Base-by-base conservation (phyloP, 2,113 vertebrate species). In the Silurus glanis region DNA sequence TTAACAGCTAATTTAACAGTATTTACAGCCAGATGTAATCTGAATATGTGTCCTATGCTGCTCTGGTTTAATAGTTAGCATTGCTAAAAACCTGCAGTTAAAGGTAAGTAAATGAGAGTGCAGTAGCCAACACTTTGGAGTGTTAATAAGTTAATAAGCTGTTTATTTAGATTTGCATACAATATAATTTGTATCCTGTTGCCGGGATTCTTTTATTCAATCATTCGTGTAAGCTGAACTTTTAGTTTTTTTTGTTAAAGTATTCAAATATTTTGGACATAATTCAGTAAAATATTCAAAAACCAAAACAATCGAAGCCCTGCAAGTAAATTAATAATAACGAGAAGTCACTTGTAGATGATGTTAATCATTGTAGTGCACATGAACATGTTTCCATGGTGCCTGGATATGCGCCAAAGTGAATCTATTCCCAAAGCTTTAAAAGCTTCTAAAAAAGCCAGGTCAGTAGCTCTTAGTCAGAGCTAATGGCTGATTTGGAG, bases 401-500 rank as follows among this genome's bases (percentile, higher is more conserved):
- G 37, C 14, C 28, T 85, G 76, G 61, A 69, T 17, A 25, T 69
- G 14, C 45, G 17, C 49, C n/a, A 79, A 79, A 85, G 62, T 45
- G 19, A 69, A 56, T 8, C 23, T 66, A 23, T n/a, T 79, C 55
- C 2, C 66, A 76, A 58, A 71, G 64, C 76, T 86, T 81, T 81
- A 28, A 86, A 86, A 81, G 84, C 66, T 23, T 62, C 67, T 74
- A n/a, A 80, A 80, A 80, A 37, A 62, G 37, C 17, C 23, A 53
- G 80, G 85, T 74, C 66, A 74, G 79, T 53, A 59, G 17, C 79
- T 72, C 61, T 82, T 69, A 86, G 53, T 81, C 53, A 59, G 79
- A 61, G 53, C 23, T 86, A 81, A 86, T 86, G 56, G 67, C 16
- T 58, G 79, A 74, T 86, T 82, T 82, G 85, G 56, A 86, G 7